Evolutionary conservation across 2,113 vertebrate genomes (phyloP).

Genomic region (Pelodiscus sinensis): DNA sequence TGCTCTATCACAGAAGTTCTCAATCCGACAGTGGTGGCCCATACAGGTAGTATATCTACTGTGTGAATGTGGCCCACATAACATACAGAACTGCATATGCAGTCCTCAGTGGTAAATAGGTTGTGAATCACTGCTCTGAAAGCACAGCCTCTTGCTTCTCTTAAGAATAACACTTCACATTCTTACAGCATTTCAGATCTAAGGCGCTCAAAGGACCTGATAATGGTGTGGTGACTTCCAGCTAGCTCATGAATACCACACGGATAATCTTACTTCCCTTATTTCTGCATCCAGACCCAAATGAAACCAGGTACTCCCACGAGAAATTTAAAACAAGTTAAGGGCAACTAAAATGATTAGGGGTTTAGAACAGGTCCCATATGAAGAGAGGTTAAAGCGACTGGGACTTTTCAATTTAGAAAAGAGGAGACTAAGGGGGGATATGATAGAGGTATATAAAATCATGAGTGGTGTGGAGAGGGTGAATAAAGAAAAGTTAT

Average conservation of each 20-base stretch:
- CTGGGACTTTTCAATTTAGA: too few species aligned
- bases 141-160: background rate
- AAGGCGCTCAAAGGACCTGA: background rate
- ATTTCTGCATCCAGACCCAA: background rate
- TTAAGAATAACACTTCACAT: background rate
- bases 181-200: background rate
- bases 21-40: background rate
- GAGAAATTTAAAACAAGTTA: background rate
- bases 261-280: background rate
- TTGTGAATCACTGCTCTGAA: background rate
- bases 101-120: background rate
- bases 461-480: too few species aligned
- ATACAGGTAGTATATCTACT: background rate
- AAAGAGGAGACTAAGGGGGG: too few species aligned
- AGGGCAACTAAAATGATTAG: too few species aligned
- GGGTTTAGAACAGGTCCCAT: too few species aligned
- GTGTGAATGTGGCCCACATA: background rate
- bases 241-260: background rate
- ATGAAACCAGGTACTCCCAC: background rate
- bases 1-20: background rate
- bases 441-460: too few species aligned
- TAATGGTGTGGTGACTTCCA: background rate
- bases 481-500: too few species aligned
- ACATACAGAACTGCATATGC: background rate
- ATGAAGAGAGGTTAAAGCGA: too few species aligned